These are phyloP conservation scores for Athene cunicularia DNA, from an alignment of 2,113 vertebrate genomes.

Conservation along the genomic window DNA sequence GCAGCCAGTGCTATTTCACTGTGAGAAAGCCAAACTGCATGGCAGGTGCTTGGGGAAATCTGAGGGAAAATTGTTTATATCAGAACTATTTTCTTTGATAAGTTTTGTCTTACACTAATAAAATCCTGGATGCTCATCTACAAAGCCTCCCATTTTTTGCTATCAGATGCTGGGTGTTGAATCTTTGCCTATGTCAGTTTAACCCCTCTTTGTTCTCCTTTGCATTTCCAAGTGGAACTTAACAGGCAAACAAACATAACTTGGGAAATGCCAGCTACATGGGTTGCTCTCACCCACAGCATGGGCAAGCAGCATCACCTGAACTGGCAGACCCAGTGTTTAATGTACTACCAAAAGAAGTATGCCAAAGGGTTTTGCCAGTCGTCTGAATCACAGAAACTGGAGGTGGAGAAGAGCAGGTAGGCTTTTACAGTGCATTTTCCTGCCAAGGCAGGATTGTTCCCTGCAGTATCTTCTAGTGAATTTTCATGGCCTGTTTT, in stretches of 20 bases:
- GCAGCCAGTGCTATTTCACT: neutral
- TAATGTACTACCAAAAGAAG: neutral
- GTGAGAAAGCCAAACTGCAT: neutral
- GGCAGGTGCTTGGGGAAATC: neutral
- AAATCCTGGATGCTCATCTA: neutral
- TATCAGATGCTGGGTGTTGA: neutral
- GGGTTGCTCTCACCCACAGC: neutral
- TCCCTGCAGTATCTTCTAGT: neutral
- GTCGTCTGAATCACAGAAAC: neutral
- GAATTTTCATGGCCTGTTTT: neutral
- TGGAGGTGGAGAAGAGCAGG: neutral
- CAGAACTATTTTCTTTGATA: neutral
- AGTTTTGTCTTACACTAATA: neutral
- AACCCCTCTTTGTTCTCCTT: neutral
- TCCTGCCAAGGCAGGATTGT: neutral
- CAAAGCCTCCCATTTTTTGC: neutral
- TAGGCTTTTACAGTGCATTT: neutral
- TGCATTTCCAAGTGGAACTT: neutral
- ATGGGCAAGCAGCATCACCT: neutral
- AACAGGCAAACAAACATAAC: neutral
- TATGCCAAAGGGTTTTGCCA: neutral
- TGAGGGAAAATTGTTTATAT: neutral
- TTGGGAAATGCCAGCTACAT: neutral
- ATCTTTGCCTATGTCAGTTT: neutral
- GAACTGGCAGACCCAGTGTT: neutral